phyloP scores from a whole-genome alignment of 2,888 invertebrate genomes.

The Ochropleura leucogaster region DNA sequence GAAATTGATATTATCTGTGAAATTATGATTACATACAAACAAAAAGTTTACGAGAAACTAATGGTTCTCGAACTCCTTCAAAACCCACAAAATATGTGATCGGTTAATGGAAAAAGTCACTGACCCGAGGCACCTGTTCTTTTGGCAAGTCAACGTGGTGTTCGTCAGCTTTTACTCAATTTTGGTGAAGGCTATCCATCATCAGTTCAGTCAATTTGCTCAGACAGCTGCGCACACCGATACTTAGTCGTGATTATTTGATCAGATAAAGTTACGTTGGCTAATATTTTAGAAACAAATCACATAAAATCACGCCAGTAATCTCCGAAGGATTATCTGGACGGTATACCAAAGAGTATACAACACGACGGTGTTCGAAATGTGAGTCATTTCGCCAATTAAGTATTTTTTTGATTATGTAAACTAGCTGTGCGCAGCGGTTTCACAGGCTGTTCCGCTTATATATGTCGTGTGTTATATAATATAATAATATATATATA shows the following conservation, averaged over 20 bases:
- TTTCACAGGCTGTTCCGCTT: too few species aligned
- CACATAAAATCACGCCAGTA: too few species aligned
- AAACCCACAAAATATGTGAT: neutral
- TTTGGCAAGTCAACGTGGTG: too few species aligned
- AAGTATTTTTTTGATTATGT: too few species aligned
- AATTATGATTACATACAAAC: neutral
- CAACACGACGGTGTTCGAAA: too few species aligned
- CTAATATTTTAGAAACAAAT: neutral
- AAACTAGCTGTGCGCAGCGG: too few species aligned
- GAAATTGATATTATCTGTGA: constrained; percentile 7
- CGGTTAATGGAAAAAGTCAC: neutral
- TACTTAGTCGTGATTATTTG: constrained; percentile 6
- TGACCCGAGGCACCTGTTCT: neutral
- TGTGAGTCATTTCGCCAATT: too few species aligned
- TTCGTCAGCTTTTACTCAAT: neutral
- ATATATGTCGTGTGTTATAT: too few species aligned
- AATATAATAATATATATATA: too few species aligned
- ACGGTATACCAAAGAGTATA: too few species aligned
- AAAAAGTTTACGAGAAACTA: constrained; percentile 8
- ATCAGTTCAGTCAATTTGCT: constrained; percentile 10
- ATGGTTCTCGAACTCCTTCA: too few species aligned
- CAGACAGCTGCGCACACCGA: neutral
- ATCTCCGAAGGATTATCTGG: too few species aligned
- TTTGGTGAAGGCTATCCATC: constrained; percentile 2
- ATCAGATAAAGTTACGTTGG: neutral